Base-by-base conservation (phyloP, 2,888 invertebrate genomes). In the Cerastis rubricosa region DNA sequence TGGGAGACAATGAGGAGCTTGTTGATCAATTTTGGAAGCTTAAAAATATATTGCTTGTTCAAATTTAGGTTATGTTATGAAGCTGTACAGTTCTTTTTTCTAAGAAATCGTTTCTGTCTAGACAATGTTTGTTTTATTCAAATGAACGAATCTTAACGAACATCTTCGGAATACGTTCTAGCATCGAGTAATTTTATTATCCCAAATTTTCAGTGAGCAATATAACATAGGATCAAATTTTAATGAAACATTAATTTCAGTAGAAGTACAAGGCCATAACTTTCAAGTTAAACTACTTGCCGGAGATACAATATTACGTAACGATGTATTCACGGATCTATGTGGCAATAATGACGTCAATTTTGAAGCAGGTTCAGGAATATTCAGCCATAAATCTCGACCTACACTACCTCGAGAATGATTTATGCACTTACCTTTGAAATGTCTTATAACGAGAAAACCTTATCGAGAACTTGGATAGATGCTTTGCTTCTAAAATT, bases 321-420 rank as follows among this genome's bases (percentile, higher is more conserved):
- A 78, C 43, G 63, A 59, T 14, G 78, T 74, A 71, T 84, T 57
- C 72, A 59, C n/a, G 51, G 19, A 72, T 57, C 59, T 66, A 25
- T 68, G 57, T 68, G 49, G 57, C 47, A 71, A 85, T 75, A 83
- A 78, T 80, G 75, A 78, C 64, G 72, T 83, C 78, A 83, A 74
- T 86, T 81, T 76, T 74, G 51, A 47, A 74, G 59, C 76, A 78
- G 73, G 77, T 77, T 69, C 77, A 49, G 43, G 63, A 76, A 77
- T 75, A 84, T 81, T 73, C 71, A 17, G 72, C 63, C 70, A 86
- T 85, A 86, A 85, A 85, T 86, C 72, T 86, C 76, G 64, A 71
- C 80, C 69, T 65, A 78, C 75, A 83, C 74, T 74, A 22, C 54
- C 63, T 25, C 64, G 72, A 17, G 45, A 80, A 78, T 85, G 74